phyloP scores from a whole-genome alignment of 2,888 invertebrate species.

The Lasioglossum figueresi region DNA sequence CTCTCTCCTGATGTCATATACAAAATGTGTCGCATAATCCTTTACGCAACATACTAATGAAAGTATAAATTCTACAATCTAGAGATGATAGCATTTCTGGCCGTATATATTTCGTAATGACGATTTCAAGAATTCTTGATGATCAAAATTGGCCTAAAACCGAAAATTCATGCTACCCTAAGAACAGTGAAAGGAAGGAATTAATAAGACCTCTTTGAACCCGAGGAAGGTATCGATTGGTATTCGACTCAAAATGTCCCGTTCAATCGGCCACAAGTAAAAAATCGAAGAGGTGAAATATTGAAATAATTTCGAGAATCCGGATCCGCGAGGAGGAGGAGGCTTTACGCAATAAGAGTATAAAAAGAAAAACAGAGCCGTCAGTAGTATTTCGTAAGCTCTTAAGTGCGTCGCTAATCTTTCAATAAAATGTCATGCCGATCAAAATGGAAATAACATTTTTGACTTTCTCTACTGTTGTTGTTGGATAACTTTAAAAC shows the following conservation, averaged over 20 bases:
- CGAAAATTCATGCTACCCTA: background rate
- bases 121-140: background rate
- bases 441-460: slow-evolving; percentile 32
- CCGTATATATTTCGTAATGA: background rate
- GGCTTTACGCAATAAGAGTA: slow-evolving; percentile 11
- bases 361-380: slow-evolving; percentile 4
- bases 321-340: background rate
- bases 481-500: background rate
- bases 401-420: slow-evolving; percentile 16
- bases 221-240: background rate
- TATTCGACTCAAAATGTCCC: too few relatives aligned
- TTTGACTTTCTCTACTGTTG: slow-evolving; percentile 25
- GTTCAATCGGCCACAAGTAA: background rate
- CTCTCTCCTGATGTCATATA: background rate
- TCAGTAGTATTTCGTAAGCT: slow-evolving; percentile 20
- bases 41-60: background rate
- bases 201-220: background rate
- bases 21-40: background rate
- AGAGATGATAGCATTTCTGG: background rate
- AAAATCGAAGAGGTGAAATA: background rate
- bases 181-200: background rate
- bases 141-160: background rate
- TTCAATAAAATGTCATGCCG: slow-evolving; percentile 23
- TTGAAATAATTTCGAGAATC: slow-evolving; percentile 6
- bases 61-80: slow-evolving; percentile 5